These are phyloP conservation scores for Beris chalybata DNA, from an alignment of 2,888 invertebrate species.

Conservation along the genomic window DNA sequence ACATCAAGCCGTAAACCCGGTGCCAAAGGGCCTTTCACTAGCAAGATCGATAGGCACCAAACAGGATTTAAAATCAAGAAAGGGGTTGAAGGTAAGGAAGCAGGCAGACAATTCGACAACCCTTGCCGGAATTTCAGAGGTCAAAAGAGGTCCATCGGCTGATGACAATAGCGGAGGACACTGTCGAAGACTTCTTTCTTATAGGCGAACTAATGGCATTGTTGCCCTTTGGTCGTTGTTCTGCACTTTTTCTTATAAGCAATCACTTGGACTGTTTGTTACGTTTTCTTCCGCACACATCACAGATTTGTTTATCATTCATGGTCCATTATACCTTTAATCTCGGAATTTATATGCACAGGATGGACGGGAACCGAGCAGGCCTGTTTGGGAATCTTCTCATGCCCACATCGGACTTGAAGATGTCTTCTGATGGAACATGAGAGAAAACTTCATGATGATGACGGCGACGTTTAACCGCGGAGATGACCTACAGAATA, in stretches of 20 bases:
- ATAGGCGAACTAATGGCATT: conserved; percentile 2
- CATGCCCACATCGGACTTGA: no score
- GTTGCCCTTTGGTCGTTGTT: conserved; percentile 2
- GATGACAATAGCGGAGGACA: neutral
- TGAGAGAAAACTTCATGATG: neutral
- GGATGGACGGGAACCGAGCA: neutral
- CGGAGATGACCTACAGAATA: conserved; percentile 6
- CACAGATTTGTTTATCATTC: conserved; percentile 8
- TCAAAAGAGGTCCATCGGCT: conserved; percentile 11
- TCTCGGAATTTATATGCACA: conserved; percentile 1
- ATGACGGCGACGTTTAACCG: conserved; percentile 1
- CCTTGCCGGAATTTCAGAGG: neutral
- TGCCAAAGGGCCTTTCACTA: neutral
- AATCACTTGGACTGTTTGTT: neutral
- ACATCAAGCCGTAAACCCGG: conserved; percentile 7
- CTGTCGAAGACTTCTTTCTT: neutral
- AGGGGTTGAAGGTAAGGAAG: conserved; percentile 2
- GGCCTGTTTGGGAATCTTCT: no score
- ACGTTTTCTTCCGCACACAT: neutral
- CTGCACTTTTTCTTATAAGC: no score
- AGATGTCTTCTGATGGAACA: no score
- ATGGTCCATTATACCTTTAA: conserved; percentile 2
- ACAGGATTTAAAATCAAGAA: conserved; percentile 1
- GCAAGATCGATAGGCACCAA: neutral
- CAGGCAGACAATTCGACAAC: neutral